These are phyloP conservation scores for Anticlea derivata DNA, from an alignment of 2,888 invertebrate genomes.

Conservation along the genomic window DNA sequence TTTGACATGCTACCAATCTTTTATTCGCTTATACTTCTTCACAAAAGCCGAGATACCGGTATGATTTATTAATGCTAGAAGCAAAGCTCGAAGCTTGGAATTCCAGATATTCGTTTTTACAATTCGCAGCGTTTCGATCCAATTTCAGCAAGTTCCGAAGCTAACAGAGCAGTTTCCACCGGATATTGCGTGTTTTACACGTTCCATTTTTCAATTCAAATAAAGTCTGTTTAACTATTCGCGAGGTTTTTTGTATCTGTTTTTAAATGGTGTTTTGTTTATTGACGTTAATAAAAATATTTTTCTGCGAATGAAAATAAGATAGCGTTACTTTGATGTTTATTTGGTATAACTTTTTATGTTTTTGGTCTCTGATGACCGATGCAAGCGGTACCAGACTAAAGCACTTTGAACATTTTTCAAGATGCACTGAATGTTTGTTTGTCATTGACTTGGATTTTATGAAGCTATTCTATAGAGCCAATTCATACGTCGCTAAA, in stretches of 20 bases:
- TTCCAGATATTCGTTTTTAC: constrained; percentile 23
- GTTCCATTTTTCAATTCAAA: constrained; percentile 28
- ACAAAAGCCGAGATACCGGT: constrained; percentile 13
- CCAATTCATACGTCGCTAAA: not conserved
- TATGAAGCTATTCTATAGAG: not conserved
- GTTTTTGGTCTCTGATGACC: not conserved
- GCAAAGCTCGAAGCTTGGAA: constrained; percentile 20
- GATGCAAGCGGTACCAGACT: too few species aligned
- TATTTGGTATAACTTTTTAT: not conserved
- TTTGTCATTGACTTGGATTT: not conserved
- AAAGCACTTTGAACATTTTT: too few species aligned
- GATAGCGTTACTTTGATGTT: not conserved
- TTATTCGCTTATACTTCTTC: not conserved
- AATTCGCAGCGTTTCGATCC: constrained; percentile 24
- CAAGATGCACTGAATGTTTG: too few species aligned
- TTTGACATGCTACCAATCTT: too few species aligned
- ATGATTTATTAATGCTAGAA: constrained; percentile 21
- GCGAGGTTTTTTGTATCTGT: constrained; percentile 8
- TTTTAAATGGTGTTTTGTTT: constrained; percentile 9
- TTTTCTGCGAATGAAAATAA: not conserved
- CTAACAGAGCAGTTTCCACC: constrained; percentile 26
- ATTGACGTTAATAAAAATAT: not conserved
- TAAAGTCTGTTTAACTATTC: constrained; percentile 24
- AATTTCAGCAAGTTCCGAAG: constrained; percentile 29
- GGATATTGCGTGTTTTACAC: constrained; percentile 36